These are phyloP conservation scores for Alethe diademata DNA, from an alignment of 2,113 vertebrate species.

Conservation along the genomic window DNA sequence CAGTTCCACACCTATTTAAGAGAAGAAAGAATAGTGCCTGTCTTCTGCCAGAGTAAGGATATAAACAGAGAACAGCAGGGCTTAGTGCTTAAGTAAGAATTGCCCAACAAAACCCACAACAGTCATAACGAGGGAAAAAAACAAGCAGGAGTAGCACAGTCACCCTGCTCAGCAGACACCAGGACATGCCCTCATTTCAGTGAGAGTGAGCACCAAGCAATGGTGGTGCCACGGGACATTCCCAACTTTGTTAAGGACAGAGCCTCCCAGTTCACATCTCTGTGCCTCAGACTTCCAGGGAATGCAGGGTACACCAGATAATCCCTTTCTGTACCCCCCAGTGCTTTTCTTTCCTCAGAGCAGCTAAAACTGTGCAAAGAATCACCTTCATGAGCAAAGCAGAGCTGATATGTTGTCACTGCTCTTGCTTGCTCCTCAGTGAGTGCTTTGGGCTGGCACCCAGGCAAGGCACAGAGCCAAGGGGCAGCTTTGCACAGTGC, in stretches of 20 bases:
- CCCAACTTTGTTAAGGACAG: not conserved
- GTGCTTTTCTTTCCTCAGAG: not conserved
- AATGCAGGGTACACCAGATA: not conserved
- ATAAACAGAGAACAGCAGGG: not conserved
- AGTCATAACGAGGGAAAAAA: not conserved
- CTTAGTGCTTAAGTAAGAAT: not conserved
- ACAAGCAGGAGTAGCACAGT: not conserved
- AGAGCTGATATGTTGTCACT: not conserved
- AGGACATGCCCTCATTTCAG: not conserved
- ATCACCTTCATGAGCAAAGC: not conserved
- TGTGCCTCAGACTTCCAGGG: not conserved
- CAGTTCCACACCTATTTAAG: not conserved
- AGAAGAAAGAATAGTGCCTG: not conserved
- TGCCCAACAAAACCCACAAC: not conserved
- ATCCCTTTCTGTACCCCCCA: rapidly evolving
- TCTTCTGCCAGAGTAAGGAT: not conserved
- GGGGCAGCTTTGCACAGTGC: not conserved
- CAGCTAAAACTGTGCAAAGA: not conserved
- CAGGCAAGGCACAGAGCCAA: not conserved
- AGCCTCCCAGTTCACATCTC: not conserved
- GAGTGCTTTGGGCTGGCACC: not conserved
- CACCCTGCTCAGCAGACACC: not conserved
- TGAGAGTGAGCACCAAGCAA: not conserved
- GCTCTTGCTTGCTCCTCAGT: not conserved
- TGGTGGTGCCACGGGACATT: not conserved